A percentile compares a stretch with the other conserved stretches of the same genome.
These are phyloP conservation scores for Pterophyllum scalare DNA, from an alignment of 2,113 vertebrate species.

Conservation along the genomic window DNA sequence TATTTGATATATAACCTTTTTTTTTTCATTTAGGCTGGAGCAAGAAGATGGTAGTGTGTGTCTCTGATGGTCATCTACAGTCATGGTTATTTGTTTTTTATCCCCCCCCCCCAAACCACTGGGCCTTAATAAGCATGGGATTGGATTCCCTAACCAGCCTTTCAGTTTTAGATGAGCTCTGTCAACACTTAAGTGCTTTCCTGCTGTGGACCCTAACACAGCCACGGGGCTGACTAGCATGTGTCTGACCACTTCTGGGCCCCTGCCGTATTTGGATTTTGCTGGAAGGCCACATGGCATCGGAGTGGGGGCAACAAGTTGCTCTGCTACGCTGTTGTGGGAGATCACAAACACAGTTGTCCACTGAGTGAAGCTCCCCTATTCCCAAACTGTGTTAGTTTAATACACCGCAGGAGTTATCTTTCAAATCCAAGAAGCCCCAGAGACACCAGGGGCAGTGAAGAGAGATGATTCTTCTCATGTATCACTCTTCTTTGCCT, in stretches of 20 bases:
- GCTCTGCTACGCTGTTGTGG: conserved; percentile 19
- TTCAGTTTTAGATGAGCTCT: conserved; percentile 23
- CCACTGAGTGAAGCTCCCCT: conserved; percentile 29
- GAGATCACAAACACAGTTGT: conserved; percentile 41
- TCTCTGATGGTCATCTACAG: background rate
- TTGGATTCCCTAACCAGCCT: conserved; percentile 35
- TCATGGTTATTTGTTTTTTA: conserved; percentile 32
- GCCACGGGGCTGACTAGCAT: conserved; percentile 36
- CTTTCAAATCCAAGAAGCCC: conserved; percentile 33
- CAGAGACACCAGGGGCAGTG: conserved; percentile 16
- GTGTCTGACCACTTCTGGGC: conserved; percentile 18
- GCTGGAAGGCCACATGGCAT: conserved; percentile 10
- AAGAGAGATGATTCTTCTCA: conserved; percentile 33
- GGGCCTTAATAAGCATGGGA: conserved; percentile 28
- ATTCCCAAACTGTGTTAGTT: conserved; percentile 68
- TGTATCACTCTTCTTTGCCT: conserved; percentile 50
- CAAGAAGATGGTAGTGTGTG: background rate
- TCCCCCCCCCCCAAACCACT: background rate
- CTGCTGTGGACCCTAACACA: conserved; percentile 40
- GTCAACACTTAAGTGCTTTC: conserved; percentile 32
- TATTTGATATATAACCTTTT: conserved; percentile 2
- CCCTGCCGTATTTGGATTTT: conserved; percentile 1
- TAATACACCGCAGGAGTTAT: conserved; percentile 51
- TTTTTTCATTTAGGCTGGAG: conserved; percentile 1
- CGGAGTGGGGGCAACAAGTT: conserved; percentile 5